Evolutionary conservation across 2,888 invertebrate species (phyloP).

Genomic region (Phymatocera aterrima): DNA sequence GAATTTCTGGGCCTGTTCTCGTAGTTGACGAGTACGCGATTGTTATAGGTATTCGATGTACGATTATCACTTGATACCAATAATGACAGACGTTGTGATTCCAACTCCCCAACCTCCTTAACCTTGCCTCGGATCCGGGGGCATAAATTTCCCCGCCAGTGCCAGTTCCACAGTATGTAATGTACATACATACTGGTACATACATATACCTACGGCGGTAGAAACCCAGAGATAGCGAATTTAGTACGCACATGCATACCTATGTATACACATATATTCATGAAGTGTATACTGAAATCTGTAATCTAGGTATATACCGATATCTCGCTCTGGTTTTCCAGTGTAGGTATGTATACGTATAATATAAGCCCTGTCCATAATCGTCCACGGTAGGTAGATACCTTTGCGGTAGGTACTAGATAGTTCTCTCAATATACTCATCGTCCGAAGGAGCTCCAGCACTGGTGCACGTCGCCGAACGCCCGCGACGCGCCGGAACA

Average conservation of each 20-base stretch:
- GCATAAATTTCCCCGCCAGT: constrained; percentile 19
- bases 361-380: not conserved
- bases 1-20: too few species aligned
- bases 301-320: constrained; percentile 31
- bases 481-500: not conserved
- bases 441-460: constrained; percentile 3
- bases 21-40: too few species aligned
- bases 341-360: constrained; percentile 53
- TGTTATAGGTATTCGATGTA: too few species aligned
- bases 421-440: too few species aligned
- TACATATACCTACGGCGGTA: not conserved
- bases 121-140: too few species aligned
- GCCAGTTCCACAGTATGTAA: too few species aligned
- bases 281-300: not conserved
- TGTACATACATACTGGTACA: too few species aligned
- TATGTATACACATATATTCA: too few species aligned
- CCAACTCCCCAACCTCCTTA: too few species aligned
- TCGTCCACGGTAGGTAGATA: not conserved
- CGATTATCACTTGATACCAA: too few species aligned
- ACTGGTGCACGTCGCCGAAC: not conserved
- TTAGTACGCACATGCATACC: constrained; percentile 3
- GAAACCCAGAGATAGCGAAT: constrained; percentile 28
- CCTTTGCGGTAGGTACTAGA: not conserved
- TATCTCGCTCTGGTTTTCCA: constrained; percentile 62
- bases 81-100: too few species aligned